Evolutionary conservation across 2,113 vertebrate species (phyloP).

Genomic region (Emydocephalus ijimae): DNA sequence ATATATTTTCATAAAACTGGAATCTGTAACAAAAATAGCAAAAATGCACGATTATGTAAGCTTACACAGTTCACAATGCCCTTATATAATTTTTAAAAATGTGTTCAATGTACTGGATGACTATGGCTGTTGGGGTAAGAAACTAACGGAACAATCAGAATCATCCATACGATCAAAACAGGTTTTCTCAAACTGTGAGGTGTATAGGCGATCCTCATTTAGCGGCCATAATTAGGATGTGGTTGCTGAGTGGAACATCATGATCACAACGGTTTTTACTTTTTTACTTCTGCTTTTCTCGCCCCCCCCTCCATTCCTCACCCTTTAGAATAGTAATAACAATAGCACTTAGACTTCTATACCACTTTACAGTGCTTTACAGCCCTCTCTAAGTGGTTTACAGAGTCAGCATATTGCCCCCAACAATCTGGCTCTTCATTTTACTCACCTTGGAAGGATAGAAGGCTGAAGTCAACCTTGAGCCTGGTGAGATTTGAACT

Average conservation of each 20-base stretch:
- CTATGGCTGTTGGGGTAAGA: background rate
- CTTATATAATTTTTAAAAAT: background rate
- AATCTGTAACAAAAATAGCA: background rate
- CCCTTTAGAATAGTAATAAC: background rate
- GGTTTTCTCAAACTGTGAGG: background rate
- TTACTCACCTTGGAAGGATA: too few species aligned
- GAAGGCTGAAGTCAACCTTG: too few species aligned
- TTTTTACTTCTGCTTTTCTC: background rate
- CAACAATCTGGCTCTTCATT: too few species aligned
- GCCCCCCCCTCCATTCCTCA: background rate
- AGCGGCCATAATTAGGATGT: background rate
- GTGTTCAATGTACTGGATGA: background rate
- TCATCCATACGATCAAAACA: background rate
- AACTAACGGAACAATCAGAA: background rate
- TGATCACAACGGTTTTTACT: background rate
- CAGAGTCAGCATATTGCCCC: too few species aligned
- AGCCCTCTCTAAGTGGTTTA: too few species aligned
- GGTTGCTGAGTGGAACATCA: background rate
- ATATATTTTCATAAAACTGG: background rate
- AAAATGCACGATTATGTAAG: background rate
- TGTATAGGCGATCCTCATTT: background rate
- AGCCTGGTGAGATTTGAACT: too few species aligned
- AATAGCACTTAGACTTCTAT: too few species aligned
- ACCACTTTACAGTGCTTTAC: too few species aligned
- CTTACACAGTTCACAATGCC: background rate